Evolutionary conservation across 2,113 vertebrate genomes (phyloP), one percentile per base, ranked within the genome.

Genomic region (Mixornis gularis): DNA sequence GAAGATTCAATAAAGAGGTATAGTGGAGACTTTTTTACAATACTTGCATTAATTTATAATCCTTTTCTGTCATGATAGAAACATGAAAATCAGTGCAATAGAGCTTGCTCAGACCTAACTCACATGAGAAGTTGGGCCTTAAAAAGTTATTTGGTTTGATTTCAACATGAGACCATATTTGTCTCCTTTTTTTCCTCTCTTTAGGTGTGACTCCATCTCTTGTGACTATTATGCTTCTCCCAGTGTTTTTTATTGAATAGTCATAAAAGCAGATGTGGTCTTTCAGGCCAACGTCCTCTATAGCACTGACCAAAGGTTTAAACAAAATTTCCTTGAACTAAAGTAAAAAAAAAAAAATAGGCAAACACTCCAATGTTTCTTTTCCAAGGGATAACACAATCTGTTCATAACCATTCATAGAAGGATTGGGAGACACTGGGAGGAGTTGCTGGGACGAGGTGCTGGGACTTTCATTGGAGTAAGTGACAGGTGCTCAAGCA

Each of bases 71-170:
- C 22, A 9, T 13, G n/a, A 21, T 46, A 41, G 44, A 62, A 87
- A 65, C 7, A 46, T 18, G 41, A 46, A 87, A 70, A 63, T 27
- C 7, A 63, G 6, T 79, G 55, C 17, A 48, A 12, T 13, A 26
- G 34, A 56, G 1, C 27, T 88, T 83, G 12, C 36, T 76, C 53
- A 68, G 66, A 24, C 24, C 8, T 27, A 76, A 64, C 12, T 88
- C 36, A 59, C 0, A 1, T 19, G 13, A 65, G 22, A 44, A 38
- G 26, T 14, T 63, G 0, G 12, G 19, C 38, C 32, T 78, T 17
- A 41, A 58, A 30, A 80, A 38, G 27, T 55, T 72, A 43, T 26
- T 68, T 81, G 30, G 9, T 69, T 36, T 69, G 38, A 62, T 65
- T 90, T 83, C 7, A 44, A 14, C 4, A 36, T 9, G 4, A 79